Evolutionary conservation across 2,888 invertebrate genomes (phyloP).

Genomic region (Yponomeuta cagnagella): DNA sequence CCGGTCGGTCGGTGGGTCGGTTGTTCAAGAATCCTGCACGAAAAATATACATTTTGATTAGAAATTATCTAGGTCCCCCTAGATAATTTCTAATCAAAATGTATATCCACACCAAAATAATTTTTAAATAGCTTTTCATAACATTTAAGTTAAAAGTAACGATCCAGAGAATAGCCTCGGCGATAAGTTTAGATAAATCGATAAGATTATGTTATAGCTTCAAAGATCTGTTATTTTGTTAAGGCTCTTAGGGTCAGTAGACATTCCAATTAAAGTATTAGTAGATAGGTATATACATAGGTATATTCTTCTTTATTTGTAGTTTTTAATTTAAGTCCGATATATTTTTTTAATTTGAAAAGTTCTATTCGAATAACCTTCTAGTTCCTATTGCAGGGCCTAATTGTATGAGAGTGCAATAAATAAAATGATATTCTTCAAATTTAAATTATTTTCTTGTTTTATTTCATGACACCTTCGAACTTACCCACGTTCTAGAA

Average conservation of each 20-base stretch:
- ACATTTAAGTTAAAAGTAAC: no score
- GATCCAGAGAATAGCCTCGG: no score
- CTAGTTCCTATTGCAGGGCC: neutral
- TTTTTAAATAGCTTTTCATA: no score
- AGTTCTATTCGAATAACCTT: neutral
- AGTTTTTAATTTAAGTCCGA: neutral
- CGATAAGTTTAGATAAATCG: no score
- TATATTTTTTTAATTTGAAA: neutral
- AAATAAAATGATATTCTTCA: neutral
- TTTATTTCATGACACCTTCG: neutral
- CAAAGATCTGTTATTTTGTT: neutral
- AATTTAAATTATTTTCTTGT: neutral
- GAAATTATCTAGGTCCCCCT: no score
- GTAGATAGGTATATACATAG: neutral
- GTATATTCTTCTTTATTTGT: neutral
- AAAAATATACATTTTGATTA: no score
- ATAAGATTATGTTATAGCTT: neutral
- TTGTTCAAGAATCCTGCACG: no score
- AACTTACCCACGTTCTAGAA: no score
- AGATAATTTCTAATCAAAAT: no score
- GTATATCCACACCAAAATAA: no score
- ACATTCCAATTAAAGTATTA: conserved; percentile 2
- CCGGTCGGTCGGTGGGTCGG: no score
- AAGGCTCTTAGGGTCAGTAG: neutral
- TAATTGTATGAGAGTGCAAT: neutral